Percentiles rank a stretch among this genome's conserved stretches.
Conservation (phyloP, 2,797 vertebrate genomes). For the Notolabrus celidotus region DNA sequence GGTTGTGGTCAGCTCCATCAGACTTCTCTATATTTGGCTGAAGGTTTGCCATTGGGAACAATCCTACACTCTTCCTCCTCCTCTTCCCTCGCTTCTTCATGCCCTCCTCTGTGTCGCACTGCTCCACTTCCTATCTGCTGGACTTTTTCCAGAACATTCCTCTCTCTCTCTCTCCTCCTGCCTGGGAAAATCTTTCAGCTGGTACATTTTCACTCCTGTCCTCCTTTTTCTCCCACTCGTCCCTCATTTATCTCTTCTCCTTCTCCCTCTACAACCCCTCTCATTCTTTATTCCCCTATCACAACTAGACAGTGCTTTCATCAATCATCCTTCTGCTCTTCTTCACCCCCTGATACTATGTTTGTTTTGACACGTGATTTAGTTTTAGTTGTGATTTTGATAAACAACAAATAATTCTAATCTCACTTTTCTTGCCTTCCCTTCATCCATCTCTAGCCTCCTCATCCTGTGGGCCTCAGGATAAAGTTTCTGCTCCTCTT, state of each 20-base stretch:
- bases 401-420: background rate
- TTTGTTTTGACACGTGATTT: background rate
- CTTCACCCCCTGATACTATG: background rate
- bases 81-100: background rate
- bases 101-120: conserved; percentile 49
- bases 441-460: conserved; percentile 3
- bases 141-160: conserved; percentile 66
- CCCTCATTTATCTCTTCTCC: conserved; percentile 6
- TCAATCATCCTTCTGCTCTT: background rate
- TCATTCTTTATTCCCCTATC: background rate
- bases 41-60: conserved; percentile 37
- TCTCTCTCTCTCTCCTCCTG: conserved; percentile 10
- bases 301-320: background rate
- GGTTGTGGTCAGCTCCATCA: conserved; percentile 10
- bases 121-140: conserved; percentile 61
- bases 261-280: background rate
- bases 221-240: conserved; percentile 19
- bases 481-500: conserved; percentile 26
- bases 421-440: background rate
- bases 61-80: background rate
- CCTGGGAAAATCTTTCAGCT: conserved; percentile 25
- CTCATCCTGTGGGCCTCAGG: conserved; percentile 3
- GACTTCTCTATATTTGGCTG: conserved; percentile 52
- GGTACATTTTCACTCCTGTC: conserved; percentile 16
- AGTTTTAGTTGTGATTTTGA: background rate